Evolutionary conservation across 2,797 vertebrate genomes (phyloP), one percentile per base, ranked within the genome.

Genomic region (Telmatherina bonti): DNA sequence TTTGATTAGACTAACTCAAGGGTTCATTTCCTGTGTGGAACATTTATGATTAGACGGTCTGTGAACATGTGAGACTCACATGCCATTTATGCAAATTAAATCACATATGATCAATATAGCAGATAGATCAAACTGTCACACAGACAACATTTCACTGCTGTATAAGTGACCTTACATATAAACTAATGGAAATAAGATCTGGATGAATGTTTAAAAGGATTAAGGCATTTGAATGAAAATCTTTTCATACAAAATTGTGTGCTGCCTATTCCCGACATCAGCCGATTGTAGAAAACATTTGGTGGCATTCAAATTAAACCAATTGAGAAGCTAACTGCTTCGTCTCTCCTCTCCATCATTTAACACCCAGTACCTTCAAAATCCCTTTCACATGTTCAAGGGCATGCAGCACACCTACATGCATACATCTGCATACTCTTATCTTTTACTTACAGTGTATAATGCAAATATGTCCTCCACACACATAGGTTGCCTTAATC

Each of bases 1-100:
- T 67, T 75, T 66, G 27, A 79, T 87, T 63, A 58, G 53, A 52
- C 78, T 49, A 58, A 67, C 38, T 70, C 27, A 54, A 6, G 27
- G 15, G 5, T 5, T 45, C 26, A 10, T 62, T 75, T 73, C 38
- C 51, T 79, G 69, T 78, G 73, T 33, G 52, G 70, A 49, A 33
- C 43, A 56, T 84, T 85, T 83, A 59, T 69, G 65, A 71, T 81
- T 56, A 68, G 61, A 62, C 52, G 53, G 53, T 76, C 22, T 61
- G 5, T 30, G 51, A 67, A 69, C 75, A 62, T 66, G 60, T 69
- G 76, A 68, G 64, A 83, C 79, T 86, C 83, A 76, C 70, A 74
- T 53, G 66, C 78, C 89, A 91, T 85, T 92, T 74, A 84, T 86
- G 72, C 76, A 90, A 91, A 94, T 92, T 87, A 81, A 90, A 94